These are phyloP conservation scores for Cyclophora punctaria DNA, from an alignment of 2,888 invertebrate genomes.

Conservation along the genomic window DNA sequence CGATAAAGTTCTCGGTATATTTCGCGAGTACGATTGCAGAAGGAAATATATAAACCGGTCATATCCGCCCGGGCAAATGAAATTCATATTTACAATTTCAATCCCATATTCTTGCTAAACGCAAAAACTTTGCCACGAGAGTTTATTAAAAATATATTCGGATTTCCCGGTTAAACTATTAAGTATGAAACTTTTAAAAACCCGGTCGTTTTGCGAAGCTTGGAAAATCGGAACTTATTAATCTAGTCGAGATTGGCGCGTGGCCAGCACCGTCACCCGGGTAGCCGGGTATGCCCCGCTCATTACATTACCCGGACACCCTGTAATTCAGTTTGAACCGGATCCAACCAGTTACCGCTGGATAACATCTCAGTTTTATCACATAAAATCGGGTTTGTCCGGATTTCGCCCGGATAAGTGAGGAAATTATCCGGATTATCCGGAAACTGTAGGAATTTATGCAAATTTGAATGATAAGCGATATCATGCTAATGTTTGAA, in stretches of 20 bases:
- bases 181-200: too few species aligned
- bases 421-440: not conserved
- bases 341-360: constrained; percentile 1
- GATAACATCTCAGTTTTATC: constrained; percentile 4
- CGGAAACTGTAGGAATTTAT: not conserved
- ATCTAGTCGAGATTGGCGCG: constrained; percentile 7
- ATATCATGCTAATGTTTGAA: constrained; percentile 1
- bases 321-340: constrained; percentile 6
- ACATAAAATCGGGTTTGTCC: not conserved
- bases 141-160: too few species aligned
- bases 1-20: too few species aligned
- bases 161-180: too few species aligned
- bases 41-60: too few species aligned
- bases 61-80: too few species aligned
- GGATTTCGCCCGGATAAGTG: not conserved
- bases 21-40: too few species aligned
- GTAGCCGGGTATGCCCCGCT: constrained; percentile 2
- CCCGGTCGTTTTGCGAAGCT: too few species aligned
- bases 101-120: too few species aligned
- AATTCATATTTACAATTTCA: too few species aligned
- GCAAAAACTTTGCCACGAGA: too few species aligned
- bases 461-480: not conserved
- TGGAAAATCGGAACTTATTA: not conserved
- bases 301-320: constrained; percentile 12
- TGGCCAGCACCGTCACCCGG: constrained; percentile 8